Evolutionary conservation across 2,113 vertebrate species (phyloP), one percentile per base, ranked within the genome.

Genomic region (Ellobius talpinus): DNA sequence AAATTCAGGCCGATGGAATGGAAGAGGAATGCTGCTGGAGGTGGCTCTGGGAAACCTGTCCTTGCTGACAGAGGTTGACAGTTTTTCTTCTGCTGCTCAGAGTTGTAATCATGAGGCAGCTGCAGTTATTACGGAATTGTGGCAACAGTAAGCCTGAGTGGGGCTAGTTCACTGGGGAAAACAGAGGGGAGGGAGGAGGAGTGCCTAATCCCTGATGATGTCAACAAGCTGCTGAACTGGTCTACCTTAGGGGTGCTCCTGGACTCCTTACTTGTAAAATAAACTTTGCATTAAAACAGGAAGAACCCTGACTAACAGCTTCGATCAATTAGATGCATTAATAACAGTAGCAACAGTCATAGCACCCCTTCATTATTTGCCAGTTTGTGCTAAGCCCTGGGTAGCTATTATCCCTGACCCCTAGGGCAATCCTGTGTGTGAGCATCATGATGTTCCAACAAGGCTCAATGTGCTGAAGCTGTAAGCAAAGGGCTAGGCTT

Each of bases 221-320:
- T 63, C 19, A 33, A 13, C 3, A 9, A 73, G 58, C 47, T 45
- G 36, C 74, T 74, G 36, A 93, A 76, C 39, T 52, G 52, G 61
- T 52, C 90, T 77, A 63, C 19, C 13, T 45, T n/a, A 9, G 50
- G 50, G 4, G 31, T n/a, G 45, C 73, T 73, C 82, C 45, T 66
- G n/a, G 92, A 88, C n/a, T 16, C 42, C 39, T 70, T 23, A 6
- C 9, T 42, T 94, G 26, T n/a, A 73, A 79, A 84, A 88, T 61
- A 74, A 61, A 91, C 79, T 55, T 39, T 76, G 29, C 42, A 55
- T 66, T 89, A 68, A 45, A 70, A 45, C 89, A 72, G 39, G 78
- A 87, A 92, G 84, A 86, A 82, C n/a, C 88, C 70, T 89, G 31
- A 78, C 78, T 55, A 87, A 55, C 47, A 50, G 50, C 77, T 79